Conservation (phyloP, 2,797 vertebrate genomes). For the Danio kyathit region DNA sequence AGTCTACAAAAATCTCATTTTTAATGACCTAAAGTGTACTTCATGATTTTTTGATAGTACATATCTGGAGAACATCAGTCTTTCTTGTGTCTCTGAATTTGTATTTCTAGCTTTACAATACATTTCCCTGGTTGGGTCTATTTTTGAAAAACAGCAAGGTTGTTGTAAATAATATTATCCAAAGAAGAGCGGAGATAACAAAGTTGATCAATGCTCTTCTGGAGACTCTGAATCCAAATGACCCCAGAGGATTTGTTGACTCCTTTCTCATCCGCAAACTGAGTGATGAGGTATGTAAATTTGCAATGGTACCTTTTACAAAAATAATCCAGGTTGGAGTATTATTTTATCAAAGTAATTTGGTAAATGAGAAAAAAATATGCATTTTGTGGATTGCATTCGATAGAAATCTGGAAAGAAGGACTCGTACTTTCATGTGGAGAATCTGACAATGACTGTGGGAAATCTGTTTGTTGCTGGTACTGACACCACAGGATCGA, state of each 20-base stretch:
- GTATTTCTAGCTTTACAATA: conserved; percentile 50
- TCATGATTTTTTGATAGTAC: neutral
- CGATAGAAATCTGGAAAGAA: neutral
- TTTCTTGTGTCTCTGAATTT: neutral
- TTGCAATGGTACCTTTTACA: neutral
- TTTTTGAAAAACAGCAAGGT: conserved; percentile 41
- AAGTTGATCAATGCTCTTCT: conserved; percentile 36
- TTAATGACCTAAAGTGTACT: too few species aligned
- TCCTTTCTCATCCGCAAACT: conserved; percentile 58
- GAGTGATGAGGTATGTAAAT: conserved; percentile 41
- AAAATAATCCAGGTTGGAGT: neutral
- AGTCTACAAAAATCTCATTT: too few species aligned
- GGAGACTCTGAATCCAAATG: conserved; percentile 48
- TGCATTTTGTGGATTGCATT: neutral
- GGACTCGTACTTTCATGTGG: conserved; percentile 64
- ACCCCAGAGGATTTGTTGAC: conserved; percentile 60
- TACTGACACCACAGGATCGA: conserved; percentile 75
- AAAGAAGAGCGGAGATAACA: conserved; percentile 7
- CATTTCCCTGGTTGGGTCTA: conserved; percentile 55
- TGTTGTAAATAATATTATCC: neutral
- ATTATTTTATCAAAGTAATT: neutral
- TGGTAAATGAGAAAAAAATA: neutral
- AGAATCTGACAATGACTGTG: conserved; percentile 65
- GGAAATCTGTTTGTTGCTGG: conserved; percentile 75
- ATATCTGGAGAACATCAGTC: neutral